phyloP scores from a whole-genome alignment of 1,140 invertebrate species.

The Lordiphosa clarofinis region DNA sequence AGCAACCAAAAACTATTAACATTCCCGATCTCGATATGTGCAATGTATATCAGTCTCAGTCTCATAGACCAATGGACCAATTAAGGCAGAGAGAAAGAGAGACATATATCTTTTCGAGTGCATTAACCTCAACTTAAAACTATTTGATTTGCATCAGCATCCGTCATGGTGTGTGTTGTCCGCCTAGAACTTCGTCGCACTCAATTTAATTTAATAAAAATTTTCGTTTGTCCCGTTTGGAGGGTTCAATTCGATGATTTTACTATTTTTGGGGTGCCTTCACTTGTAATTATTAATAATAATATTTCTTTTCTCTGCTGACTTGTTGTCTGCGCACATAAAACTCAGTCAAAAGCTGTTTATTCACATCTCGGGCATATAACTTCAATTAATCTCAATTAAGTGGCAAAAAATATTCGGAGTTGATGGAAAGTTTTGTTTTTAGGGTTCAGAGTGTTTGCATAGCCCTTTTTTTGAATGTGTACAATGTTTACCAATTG shows the following conservation, averaged over 20 bases:
- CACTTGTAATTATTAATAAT: slow-evolving; percentile 70
- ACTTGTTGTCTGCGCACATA: slow-evolving; percentile 51
- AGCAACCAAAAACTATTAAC: slow-evolving; percentile 59
- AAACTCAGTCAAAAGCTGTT: slow-evolving; percentile 66
- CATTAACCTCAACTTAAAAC: slow-evolving; percentile 57
- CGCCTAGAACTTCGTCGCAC: slow-evolving; percentile 56
- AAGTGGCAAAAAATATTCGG: slow-evolving; percentile 61
- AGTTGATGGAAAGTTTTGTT: slow-evolving; percentile 37
- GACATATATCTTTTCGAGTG: slow-evolving; percentile 38
- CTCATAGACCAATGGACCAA: slow-evolving; percentile 41
- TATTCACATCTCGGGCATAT: slow-evolving; percentile 51
- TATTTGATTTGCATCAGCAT: slow-evolving; percentile 56
- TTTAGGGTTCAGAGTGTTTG: slow-evolving; percentile 41
- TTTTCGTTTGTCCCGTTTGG: slow-evolving; percentile 16
- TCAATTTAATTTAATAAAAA: slow-evolving; percentile 77
- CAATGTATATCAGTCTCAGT: background rate
- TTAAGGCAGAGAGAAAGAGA: slow-evolving; percentile 39
- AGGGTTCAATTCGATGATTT: slow-evolving; percentile 30
- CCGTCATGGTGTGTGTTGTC: slow-evolving; percentile 35
- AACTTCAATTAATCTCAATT: slow-evolving; percentile 77
- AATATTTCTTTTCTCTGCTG: slow-evolving; percentile 21
- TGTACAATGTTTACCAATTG: slow-evolving; percentile 42
- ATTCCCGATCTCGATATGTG: slow-evolving; percentile 18
- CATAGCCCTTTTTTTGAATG: slow-evolving; percentile 52
- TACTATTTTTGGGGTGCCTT: slow-evolving; percentile 58